Evolutionary conservation across 2,888 invertebrate species (phyloP).

Genomic region (Prostheceraeus crozeri): DNA sequence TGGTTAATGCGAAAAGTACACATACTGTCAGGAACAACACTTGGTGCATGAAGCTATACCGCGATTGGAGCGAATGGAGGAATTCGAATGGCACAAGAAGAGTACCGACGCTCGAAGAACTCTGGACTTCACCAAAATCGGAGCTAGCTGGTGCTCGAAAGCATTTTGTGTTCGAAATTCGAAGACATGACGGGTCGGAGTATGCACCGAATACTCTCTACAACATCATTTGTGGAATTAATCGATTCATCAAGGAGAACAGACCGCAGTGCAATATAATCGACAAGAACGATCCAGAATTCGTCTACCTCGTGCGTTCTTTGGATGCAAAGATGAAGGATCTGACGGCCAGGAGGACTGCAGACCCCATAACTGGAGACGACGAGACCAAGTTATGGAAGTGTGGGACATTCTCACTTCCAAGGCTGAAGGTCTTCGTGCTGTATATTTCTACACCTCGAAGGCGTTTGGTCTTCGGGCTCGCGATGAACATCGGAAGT

Average conservation of each 20-base stretch:
- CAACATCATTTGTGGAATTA: constrained; percentile 23
- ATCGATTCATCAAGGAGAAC: constrained; percentile 14
- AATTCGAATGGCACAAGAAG: too few relatives aligned
- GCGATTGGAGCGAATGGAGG: constrained; percentile 19
- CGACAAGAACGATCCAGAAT: constrained; percentile 17
- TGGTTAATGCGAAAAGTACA: constrained; percentile 13
- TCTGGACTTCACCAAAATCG: too few relatives aligned
- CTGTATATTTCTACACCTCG: too few relatives aligned
- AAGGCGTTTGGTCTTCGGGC: too few relatives aligned
- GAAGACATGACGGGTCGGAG: constrained; percentile 14
- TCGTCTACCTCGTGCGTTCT: constrained; percentile 7
- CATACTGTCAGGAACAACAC: constrained; percentile 12
- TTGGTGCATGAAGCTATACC: constrained; percentile 12
- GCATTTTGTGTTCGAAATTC: constrained; percentile 17
- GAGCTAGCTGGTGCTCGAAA: not conserved
- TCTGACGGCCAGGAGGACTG: constrained; percentile 9
- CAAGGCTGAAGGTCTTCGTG: too few relatives aligned
- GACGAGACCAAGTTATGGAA: constrained; percentile 24
- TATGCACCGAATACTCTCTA: constrained; percentile 28
- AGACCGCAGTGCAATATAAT: constrained; percentile 13
- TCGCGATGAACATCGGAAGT: too few relatives aligned
- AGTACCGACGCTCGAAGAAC: too few relatives aligned
- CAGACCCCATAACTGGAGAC: constrained; percentile 5
- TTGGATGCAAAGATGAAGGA: constrained; percentile 18
- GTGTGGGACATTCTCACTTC: too few relatives aligned